phyloP scores from a whole-genome alignment of 2,113 vertebrate genomes.

The Nasalis larvatus region DNA sequence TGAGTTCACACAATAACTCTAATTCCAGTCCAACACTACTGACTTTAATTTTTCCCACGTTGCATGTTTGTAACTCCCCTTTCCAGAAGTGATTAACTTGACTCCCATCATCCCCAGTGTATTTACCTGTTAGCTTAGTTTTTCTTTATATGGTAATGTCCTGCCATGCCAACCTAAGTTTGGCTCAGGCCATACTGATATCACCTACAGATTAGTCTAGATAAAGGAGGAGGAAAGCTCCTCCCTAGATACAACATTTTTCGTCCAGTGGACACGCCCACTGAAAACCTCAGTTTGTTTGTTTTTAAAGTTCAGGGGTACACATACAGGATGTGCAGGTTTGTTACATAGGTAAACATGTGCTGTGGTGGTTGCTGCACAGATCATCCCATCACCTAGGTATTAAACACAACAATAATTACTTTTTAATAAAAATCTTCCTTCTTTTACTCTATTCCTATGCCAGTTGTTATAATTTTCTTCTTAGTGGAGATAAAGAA shows the following conservation, averaged over 20 bases:
- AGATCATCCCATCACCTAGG: too few species aligned
- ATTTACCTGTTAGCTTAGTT: background rate
- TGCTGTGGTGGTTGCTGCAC: too few species aligned
- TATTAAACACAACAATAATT: background rate
- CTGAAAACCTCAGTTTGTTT: background rate
- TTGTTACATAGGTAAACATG: too few species aligned
- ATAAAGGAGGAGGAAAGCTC: background rate
- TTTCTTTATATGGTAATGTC: background rate
- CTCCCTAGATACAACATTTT: background rate
- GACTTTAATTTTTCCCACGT: background rate
- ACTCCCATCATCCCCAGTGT: background rate
- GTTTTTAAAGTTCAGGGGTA: too few species aligned
- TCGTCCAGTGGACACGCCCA: background rate
- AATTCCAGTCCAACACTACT: background rate
- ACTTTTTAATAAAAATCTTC: conserved; percentile 7
- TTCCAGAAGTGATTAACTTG: background rate
- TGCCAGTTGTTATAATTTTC: background rate
- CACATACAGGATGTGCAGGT: too few species aligned
- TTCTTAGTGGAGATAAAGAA: conserved; percentile 4
- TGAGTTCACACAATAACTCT: background rate
- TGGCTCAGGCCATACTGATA: background rate
- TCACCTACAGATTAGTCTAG: background rate
- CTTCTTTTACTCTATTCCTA: background rate
- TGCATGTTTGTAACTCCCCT: background rate
- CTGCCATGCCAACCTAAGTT: background rate